A percentile compares a stretch with the other conserved stretches of the same genome.
Conservation (phyloP, 2,113 vertebrate species). For the Platycercus adscitus region DNA sequence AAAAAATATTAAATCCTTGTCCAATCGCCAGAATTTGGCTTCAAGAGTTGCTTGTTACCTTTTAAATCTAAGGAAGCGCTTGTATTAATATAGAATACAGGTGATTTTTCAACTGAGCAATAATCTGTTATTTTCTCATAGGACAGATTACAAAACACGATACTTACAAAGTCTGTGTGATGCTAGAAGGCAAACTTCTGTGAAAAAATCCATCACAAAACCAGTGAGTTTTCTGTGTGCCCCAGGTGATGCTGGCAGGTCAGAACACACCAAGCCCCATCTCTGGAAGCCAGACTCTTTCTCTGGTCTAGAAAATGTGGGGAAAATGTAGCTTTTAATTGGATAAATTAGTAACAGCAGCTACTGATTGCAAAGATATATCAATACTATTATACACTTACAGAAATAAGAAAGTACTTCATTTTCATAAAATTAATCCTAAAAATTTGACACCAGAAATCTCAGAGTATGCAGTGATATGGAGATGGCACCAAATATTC, state of each 20-base stretch:
- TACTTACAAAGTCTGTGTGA: slow-evolving; percentile 10
- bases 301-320: not conserved
- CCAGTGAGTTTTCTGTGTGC: not conserved
- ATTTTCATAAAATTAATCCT: not conserved
- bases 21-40: not conserved
- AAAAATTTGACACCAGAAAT: not conserved
- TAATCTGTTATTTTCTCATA: slow-evolving; percentile 7
- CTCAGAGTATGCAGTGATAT: not conserved
- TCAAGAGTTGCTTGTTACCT: not conserved
- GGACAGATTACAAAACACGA: not conserved
- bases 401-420: not conserved
- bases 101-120: slow-evolving; percentile 23
- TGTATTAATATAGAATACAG: not conserved
- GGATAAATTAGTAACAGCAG: not conserved
- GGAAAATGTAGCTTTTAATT: not conserved
- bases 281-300: not conserved
- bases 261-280: not conserved
- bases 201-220: not conserved
- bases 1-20: not conserved
- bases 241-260: not conserved
- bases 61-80: not conserved
- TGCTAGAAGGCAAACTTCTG: not conserved
- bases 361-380: not conserved
- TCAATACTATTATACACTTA: not conserved
- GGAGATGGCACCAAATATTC: not conserved